These are phyloP conservation scores for Drosophila setifemur DNA, from an alignment of 1,140 invertebrate species.

Conservation along the genomic window DNA sequence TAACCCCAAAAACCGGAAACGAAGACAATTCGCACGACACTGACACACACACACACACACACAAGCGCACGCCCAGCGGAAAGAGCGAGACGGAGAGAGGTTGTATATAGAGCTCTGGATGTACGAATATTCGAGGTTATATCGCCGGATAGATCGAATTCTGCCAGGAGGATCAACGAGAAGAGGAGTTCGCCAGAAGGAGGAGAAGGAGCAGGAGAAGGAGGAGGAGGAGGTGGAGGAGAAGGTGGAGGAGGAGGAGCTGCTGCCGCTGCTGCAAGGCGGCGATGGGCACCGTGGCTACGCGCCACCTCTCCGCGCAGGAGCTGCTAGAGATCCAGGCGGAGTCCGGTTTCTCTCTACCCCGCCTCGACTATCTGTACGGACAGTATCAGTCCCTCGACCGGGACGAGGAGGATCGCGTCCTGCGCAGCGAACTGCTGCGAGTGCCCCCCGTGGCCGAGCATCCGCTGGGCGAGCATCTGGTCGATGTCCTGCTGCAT, in stretches of 20 bases:
- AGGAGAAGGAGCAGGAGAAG: too few relatives aligned
- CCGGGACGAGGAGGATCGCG: slow-evolving; percentile 19
- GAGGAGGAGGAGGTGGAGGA: too few relatives aligned
- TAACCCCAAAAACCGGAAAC: too few relatives aligned
- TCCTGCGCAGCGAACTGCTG: slow-evolving; percentile 37
- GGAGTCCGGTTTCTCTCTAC: slow-evolving; percentile 36
- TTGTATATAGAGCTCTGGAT: too few relatives aligned
- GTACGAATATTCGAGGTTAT: too few relatives aligned
- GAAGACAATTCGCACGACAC: not conserved
- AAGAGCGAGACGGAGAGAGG: not conserved
- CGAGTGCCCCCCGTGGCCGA: slow-evolving; percentile 24
- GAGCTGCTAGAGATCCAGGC: slow-evolving; percentile 24
- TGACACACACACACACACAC: not conserved
- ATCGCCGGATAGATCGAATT: too few relatives aligned
- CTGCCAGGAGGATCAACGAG: too few relatives aligned
- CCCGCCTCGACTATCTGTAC: slow-evolving; percentile 43
- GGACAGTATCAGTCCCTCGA: slow-evolving; percentile 33
- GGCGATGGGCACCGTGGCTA: slow-evolving; percentile 28
- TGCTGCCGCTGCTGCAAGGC: too few relatives aligned
- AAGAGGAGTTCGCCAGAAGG: too few relatives aligned
- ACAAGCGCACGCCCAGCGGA: too few relatives aligned
- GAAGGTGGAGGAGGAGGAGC: too few relatives aligned
- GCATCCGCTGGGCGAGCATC: slow-evolving; percentile 31
- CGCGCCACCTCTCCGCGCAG: slow-evolving; percentile 25
- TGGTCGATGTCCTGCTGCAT: slow-evolving; percentile 35